Evolutionary conservation across 2,888 invertebrate species (phyloP), one percentile per base, ranked within the genome.

Genomic region (Thysanoteuthis rhombus): DNA sequence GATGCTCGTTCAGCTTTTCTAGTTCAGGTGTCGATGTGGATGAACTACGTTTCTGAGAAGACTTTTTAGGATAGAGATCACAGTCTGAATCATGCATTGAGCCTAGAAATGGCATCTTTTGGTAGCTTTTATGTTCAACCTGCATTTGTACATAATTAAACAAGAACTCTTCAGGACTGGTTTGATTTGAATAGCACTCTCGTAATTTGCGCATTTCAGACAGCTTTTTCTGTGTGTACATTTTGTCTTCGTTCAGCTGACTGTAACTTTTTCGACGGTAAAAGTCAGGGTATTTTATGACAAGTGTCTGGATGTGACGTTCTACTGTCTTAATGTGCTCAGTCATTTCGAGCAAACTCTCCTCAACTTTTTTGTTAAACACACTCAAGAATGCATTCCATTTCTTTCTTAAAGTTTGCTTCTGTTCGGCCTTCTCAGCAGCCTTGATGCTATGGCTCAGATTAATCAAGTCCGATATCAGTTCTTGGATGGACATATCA

Each of bases 271-370:
- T 32, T 1, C 42, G 92, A 19, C n/a, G 42, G 45, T 92, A 92
- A 92, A 92, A 92, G n/a, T 92, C 92, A 8, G 5, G 4, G 45
- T 92, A 10, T 0, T n/a, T 45, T 36, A 92, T n/a, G n/a, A 92
- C 92, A 42, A 92, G 92, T 6, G 36, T 10, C n/a, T 92, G 92
- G 10, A 92, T 92, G 40, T 92, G 92, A n/a, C 45, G 92, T 45
- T 92, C 92, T 1, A 92, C 92, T n/a, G 32, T n/a, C 2, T 42
- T 45, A 42, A 92, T 92, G 45, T 92, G 92, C 4, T 92, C 42
- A 28, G 32, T 42, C 36, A 92, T 10, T 39, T 39, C 36, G 19
- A 45, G 28, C 5, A 92, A 32, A 5, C 45, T 45, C n/a, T 92
- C n/a, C 19, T 92, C 92, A 92, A 42, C 36, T 32, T 92, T 92